These are phyloP conservation scores for Drosophila varians DNA, from an alignment of 1,140 invertebrate genomes.

Conservation along the genomic window DNA sequence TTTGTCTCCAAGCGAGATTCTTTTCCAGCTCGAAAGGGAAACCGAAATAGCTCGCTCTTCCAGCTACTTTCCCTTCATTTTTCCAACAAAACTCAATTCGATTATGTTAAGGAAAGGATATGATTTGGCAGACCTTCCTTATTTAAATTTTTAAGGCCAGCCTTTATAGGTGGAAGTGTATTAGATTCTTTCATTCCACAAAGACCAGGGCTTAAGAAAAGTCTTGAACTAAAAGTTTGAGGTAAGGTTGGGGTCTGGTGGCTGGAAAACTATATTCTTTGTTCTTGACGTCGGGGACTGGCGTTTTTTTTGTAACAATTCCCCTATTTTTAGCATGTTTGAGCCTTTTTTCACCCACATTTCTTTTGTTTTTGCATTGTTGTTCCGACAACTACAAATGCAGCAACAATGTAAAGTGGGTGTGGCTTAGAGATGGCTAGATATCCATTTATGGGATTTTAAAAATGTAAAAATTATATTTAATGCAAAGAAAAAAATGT, in stretches of 20 bases:
- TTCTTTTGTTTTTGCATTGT: not conserved
- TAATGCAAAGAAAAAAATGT: not conserved
- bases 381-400: not conserved
- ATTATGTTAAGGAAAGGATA: not conserved
- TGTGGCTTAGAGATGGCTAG: not conserved
- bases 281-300: not conserved
- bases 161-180: not conserved
- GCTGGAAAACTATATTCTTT: not conserved
- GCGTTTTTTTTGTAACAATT: not conserved
- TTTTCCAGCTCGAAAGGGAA: not conserved
- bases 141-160: not conserved
- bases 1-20: not conserved
- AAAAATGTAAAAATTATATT: too few relatives aligned
- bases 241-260: not conserved
- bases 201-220: not conserved
- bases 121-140: not conserved
- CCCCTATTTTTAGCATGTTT: constrained; percentile 20
- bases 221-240: not conserved
- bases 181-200: not conserved
- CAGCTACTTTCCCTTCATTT: not conserved
- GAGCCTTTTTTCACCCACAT: not conserved
- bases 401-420: not conserved
- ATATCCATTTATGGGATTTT: too few relatives aligned
- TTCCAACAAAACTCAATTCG: not conserved
- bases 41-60: not conserved